phyloP scores from a whole-genome alignment of 1,140 invertebrate species.

The Drosophila pachea region DNA sequence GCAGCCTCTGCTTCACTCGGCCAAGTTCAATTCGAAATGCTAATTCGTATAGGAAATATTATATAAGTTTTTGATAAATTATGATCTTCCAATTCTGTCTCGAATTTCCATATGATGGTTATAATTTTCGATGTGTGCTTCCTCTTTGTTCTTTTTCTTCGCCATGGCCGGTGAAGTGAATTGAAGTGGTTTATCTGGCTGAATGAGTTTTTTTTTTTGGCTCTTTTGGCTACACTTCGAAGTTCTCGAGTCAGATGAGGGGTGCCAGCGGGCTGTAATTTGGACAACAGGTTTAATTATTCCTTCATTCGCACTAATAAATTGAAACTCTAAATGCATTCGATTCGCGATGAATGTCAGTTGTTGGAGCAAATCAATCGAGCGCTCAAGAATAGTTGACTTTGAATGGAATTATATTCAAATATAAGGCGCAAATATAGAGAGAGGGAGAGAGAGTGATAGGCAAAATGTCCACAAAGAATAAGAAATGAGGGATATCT shows the following conservation, averaged over 20 bases:
- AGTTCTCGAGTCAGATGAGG: not conserved
- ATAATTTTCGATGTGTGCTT: slow-evolving; percentile 24
- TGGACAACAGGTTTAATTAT: slow-evolving; percentile 20
- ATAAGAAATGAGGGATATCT: no score
- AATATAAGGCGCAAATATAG: no score
- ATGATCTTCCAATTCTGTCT: not conserved
- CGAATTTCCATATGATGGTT: slow-evolving; percentile 23
- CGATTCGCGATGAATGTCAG: not conserved
- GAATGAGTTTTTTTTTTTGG: slow-evolving; percentile 33
- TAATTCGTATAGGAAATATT: slow-evolving; percentile 48
- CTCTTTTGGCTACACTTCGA: slow-evolving; percentile 5
- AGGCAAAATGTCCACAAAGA: no score
- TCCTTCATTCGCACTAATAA: slow-evolving; percentile 1
- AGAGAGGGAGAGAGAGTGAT: no score
- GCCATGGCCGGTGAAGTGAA: slow-evolving; percentile 30
- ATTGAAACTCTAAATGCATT: slow-evolving; percentile 16
- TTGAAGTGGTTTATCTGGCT: slow-evolving; percentile 54
- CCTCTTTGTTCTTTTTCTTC: slow-evolving; percentile 3
- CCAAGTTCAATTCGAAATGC: slow-evolving; percentile 35
- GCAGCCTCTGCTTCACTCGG: slow-evolving; percentile 22
- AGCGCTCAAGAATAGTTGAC: no score
- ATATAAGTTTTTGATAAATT: not conserved
- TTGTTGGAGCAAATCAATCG: not conserved
- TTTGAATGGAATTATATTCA: no score
- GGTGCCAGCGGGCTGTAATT: not conserved